Evolutionary conservation across 2,797 vertebrate genomes (phyloP).

Genomic region (Protosalanx chinensis): DNA sequence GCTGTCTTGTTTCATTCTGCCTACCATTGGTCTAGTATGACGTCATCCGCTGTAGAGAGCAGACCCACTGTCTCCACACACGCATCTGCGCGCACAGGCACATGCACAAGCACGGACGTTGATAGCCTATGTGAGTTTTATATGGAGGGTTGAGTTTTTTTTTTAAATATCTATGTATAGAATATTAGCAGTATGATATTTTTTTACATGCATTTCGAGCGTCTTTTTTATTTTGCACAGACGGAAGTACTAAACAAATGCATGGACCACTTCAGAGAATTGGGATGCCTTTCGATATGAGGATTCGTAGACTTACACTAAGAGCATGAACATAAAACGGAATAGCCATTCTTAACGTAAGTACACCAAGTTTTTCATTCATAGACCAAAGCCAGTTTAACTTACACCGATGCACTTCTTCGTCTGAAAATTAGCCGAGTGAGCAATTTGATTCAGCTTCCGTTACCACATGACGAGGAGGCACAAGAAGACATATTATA

Average conservation of each 20-base stretch:
- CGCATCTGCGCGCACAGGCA: constrained; percentile 61
- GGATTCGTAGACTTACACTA: constrained; percentile 15
- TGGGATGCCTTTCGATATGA: constrained; percentile 33
- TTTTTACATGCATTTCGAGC: constrained; percentile 7
- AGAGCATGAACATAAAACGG: constrained; percentile 48
- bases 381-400: not conserved
- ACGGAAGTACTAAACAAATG: constrained; percentile 29
- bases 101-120: constrained; percentile 23
- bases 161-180: not conserved
- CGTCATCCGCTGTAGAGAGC: constrained; percentile 74
- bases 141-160: constrained; percentile 8
- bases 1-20: constrained; percentile 39
- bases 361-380: constrained; percentile 27
- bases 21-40: constrained; percentile 74
- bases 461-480: constrained; percentile 3
- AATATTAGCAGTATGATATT: not conserved
- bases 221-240: not conserved
- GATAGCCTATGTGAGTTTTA: constrained; percentile 16
- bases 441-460: not conserved
- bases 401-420: no score
- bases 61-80: constrained; percentile 46
- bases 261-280: constrained; percentile 32
- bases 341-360: constrained; percentile 53
- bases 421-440: no score
- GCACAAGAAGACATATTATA: not conserved